Conservation (phyloP, 2,888 invertebrate genomes). For the Barypeithes pellucidus region DNA sequence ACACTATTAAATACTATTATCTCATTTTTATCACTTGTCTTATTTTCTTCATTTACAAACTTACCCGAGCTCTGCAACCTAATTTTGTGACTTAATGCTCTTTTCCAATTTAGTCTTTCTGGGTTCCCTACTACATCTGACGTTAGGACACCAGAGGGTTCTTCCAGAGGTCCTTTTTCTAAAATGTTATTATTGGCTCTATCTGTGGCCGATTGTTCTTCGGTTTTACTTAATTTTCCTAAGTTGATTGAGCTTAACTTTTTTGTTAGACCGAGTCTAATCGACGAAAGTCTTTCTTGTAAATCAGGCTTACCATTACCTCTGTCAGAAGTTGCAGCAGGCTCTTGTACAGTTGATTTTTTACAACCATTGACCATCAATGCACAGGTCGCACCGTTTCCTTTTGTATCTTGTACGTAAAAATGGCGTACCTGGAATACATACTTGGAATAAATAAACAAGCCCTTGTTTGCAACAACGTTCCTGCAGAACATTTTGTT, state of each 20-base stretch:
- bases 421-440: constrained; percentile 20
- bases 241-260: background rate
- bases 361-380: background rate
- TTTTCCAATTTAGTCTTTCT: no score
- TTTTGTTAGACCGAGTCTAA: background rate
- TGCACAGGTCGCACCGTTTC: background rate
- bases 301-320: background rate
- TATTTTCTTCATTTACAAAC: no score
- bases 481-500: constrained; percentile 29
- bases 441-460: constrained; percentile 32
- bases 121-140: no score
- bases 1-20: no score
- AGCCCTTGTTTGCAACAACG: background rate
- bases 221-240: background rate
- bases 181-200: background rate
- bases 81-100: no score
- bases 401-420: background rate
- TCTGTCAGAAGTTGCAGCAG: background rate
- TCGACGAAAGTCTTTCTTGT: background rate
- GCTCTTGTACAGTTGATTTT: background rate
- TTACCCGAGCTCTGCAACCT: no score
- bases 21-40: no score
- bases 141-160: no score
- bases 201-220: background rate
- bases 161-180: no score